Percentiles rank a stretch among this genome's conserved stretches.
phyloP scores from a whole-genome alignment of 2,113 vertebrate species.

The Anser cygnoides region DNA sequence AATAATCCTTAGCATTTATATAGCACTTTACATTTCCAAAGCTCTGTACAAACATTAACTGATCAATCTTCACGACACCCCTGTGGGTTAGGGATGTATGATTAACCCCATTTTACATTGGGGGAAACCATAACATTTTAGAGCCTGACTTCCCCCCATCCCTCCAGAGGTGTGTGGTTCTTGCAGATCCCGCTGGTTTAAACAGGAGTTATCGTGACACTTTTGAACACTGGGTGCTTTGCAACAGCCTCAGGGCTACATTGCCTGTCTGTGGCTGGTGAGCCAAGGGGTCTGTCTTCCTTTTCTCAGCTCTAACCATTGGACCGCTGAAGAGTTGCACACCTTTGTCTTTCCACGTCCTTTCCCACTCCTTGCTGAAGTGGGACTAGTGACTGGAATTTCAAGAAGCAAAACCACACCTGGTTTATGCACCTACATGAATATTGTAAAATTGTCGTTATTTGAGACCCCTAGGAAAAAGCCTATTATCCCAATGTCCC shows the following conservation, averaged over 20 bases:
- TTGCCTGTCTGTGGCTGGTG: background rate
- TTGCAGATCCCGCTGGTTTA: background rate
- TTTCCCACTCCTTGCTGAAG: background rate
- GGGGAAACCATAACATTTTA: conserved; percentile 61
- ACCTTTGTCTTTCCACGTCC: background rate
- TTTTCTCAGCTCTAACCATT: background rate
- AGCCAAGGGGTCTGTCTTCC: conserved; percentile 13
- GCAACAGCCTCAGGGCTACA: conserved; percentile 27
- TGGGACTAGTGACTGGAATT: conserved; percentile 17
- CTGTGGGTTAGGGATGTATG: conserved; percentile 65
- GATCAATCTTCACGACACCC: conserved; percentile 71
- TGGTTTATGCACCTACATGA: background rate
- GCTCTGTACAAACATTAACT: conserved; percentile 74
- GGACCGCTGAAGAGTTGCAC: background rate
- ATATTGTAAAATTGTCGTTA: background rate
- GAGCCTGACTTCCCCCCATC: background rate
- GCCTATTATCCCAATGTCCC: background rate
- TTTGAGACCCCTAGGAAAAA: background rate
- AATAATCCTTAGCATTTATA: conserved; percentile 74
- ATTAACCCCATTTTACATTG: conserved; percentile 66
- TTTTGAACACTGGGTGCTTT: background rate
- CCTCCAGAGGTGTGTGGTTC: background rate
- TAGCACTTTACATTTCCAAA: conserved; percentile 73
- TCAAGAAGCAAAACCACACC: background rate
- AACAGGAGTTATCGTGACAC: background rate